Conservation (phyloP, 2,113 vertebrate species). For the Mustelus asterias region DNA sequence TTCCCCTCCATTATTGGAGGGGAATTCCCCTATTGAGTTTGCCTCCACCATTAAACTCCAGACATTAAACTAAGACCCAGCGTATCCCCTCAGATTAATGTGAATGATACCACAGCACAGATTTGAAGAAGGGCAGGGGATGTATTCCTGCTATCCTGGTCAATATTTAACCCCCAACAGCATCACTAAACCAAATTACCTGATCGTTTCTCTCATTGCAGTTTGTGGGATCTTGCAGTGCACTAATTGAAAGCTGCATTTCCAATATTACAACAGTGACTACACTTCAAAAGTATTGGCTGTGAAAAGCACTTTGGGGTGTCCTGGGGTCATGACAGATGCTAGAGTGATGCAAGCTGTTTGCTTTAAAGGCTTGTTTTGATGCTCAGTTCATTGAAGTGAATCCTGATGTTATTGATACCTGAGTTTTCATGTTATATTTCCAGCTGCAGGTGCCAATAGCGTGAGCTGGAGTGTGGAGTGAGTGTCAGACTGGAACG, state of each 20-base stretch:
- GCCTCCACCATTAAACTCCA: too few species aligned
- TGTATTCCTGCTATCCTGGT: background rate
- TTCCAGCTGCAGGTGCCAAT: background rate
- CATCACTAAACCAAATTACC: background rate
- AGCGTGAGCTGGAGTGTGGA: background rate
- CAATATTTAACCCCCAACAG: background rate
- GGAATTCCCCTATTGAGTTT: too few species aligned
- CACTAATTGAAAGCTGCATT: background rate
- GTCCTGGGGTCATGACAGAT: background rate
- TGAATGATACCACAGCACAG: background rate
- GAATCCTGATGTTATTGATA: background rate
- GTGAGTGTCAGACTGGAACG: background rate
- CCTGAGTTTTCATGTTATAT: background rate
- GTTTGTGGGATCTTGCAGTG: background rate
- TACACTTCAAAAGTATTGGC: background rate
- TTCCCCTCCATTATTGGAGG: too few species aligned
- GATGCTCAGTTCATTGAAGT: background rate
- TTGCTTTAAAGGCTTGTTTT: background rate
- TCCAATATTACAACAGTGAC: background rate
- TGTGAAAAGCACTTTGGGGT: background rate
- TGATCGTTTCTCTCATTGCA: background rate
- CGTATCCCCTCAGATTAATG: background rate
- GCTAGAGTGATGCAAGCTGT: background rate
- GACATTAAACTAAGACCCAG: background rate
- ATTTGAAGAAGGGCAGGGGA: background rate